Conservation (phyloP, 2,797 vertebrate species). For the Rhinophrynus dorsalis region DNA sequence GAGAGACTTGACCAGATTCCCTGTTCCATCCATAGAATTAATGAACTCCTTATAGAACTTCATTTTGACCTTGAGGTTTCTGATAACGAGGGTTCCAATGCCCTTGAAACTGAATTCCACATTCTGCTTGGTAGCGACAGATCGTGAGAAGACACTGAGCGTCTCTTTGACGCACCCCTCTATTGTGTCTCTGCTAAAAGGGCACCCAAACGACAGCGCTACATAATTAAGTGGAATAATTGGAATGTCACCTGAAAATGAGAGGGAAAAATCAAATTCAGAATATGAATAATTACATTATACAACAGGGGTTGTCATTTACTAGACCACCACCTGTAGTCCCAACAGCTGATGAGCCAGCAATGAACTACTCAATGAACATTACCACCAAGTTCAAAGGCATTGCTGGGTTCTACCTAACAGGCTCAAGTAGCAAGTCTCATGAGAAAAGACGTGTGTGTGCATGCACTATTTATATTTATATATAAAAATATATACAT, state of each 20-base stretch:
- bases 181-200: constrained; percentile 69
- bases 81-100: constrained; percentile 73
- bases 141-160: constrained; percentile 66
- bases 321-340: no score
- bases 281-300: no score
- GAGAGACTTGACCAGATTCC: constrained; percentile 62
- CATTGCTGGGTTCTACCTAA: no score
- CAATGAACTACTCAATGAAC: no score
- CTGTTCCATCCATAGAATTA: constrained; percentile 67
- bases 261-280: constrained; percentile 12
- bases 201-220: constrained; percentile 65
- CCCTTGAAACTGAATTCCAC: constrained; percentile 71
- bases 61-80: constrained; percentile 76
- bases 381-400: no score
- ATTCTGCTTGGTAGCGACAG: constrained; percentile 61
- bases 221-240: constrained; percentile 75
- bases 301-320: no score
- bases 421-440: no score
- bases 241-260: constrained; percentile 67
- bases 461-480: no score
- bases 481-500: no score
- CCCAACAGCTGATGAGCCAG: no score
- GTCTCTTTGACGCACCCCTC: constrained; percentile 78
- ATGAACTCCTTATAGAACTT: constrained; percentile 78
- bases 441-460: no score